phyloP scores from a whole-genome alignment of 1,140 invertebrate species.

The Steinernema feltiae region DNA sequence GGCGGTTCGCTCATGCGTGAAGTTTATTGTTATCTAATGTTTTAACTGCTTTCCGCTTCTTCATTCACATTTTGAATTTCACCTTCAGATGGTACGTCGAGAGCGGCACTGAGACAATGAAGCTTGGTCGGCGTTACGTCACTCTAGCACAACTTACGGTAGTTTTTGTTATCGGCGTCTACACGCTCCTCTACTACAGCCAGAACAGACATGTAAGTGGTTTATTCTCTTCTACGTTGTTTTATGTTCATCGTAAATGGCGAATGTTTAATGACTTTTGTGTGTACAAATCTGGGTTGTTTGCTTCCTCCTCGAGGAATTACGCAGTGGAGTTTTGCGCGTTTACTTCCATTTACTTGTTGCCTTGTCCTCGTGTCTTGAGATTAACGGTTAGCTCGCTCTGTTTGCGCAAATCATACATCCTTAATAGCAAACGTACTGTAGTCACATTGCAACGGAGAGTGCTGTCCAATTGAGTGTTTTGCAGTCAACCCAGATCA shows the following conservation, averaged over 20 bases:
- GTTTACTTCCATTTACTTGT: no score
- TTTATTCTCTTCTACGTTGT: not conserved
- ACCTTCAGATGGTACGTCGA: not conserved
- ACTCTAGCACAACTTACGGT: not conserved
- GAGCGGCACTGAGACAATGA: not conserved
- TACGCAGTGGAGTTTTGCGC: no score
- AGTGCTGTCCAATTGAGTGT: no score
- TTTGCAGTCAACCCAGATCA: no score
- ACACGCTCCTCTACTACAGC: not conserved
- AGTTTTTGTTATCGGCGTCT: not conserved
- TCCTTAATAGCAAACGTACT: no score
- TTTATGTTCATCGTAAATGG: not conserved
- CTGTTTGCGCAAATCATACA: no score
- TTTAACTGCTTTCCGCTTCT: slow-evolving; percentile 1
- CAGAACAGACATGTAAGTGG: not conserved
- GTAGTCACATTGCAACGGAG: no score
- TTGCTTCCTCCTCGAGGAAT: no score
- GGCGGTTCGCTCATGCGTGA: not conserved
- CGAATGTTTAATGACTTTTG: no score
- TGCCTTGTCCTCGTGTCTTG: no score
- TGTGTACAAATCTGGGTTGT: no score
- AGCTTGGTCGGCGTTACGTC: not conserved
- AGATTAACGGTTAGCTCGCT: no score
- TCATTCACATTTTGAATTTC: not conserved
- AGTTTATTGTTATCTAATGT: not conserved